A percentile compares a stretch with the other conserved stretches of the same genome.
Evolutionary conservation across 2,888 invertebrate species (phyloP).

Genomic region (Corythucha ciliata): DNA sequence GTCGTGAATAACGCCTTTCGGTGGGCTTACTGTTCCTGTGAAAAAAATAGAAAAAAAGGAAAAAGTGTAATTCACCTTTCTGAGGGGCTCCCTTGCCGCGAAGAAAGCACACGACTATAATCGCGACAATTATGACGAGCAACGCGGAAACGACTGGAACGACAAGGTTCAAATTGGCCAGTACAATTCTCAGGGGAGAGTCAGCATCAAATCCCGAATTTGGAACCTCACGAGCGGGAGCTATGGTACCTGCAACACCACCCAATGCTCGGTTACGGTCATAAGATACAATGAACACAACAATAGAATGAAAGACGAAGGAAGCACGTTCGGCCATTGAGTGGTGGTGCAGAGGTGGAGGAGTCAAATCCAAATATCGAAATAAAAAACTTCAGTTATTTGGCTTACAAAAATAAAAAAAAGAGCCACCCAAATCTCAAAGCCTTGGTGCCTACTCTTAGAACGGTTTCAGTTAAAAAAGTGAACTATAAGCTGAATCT

Average conservation of each 20-base stretch:
- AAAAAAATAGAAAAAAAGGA: conserved; percentile 40
- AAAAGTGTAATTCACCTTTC: conserved; percentile 58
- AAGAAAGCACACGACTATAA: conserved; percentile 86
- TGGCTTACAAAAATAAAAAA: conserved; percentile 1
- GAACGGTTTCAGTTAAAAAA: no score
- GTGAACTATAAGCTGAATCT: no score
- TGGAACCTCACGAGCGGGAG: conserved; percentile 77
- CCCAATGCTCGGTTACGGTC: not conserved
- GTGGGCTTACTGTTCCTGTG: conserved; percentile 72
- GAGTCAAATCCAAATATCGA: no score
- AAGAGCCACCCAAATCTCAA: conserved; percentile 1
- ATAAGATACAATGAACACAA: no score
- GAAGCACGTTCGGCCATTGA: not conserved
- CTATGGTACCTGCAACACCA: conserved; percentile 81
- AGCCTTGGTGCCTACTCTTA: no score
- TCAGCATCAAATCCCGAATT: conserved; percentile 49
- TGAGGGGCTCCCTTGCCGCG: conserved; percentile 73
- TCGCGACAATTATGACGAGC: conserved; percentile 85
- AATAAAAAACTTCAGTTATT: no score
- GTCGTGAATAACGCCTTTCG: conserved; percentile 48
- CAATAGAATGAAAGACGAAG: not conserved
- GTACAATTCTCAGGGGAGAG: conserved; percentile 71
- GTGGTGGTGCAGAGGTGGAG: conserved; percentile 5
- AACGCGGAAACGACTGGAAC: conserved; percentile 86
- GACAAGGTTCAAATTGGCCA: conserved; percentile 85